Percentiles rank a stretch among this genome's conserved stretches.
Evolutionary conservation across 37 sponge, comb jelly and placozoan genomes (phyloP).

Genomic region (Tethya wilhelma): DNA sequence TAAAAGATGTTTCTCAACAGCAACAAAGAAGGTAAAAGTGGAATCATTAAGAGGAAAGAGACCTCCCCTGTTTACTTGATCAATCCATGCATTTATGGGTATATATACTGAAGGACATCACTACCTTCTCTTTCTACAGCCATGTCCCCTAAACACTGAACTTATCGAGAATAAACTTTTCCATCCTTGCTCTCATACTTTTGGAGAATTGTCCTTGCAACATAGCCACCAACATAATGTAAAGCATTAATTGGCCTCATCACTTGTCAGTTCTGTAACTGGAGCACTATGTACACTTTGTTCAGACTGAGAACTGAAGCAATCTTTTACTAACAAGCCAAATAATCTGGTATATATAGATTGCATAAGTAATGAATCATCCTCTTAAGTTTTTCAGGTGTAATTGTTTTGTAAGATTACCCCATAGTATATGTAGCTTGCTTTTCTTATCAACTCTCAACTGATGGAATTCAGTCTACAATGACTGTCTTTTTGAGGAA

Average conservation of each 20-base stretch:
- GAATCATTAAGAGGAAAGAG: conserved; percentile 46
- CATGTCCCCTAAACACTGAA: conserved; percentile 58
- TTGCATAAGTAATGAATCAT: not conserved
- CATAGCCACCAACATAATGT: conserved; percentile 41
- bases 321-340: not conserved
- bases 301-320: not conserved
- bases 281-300: not conserved
- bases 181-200: conserved; percentile 34
- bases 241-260: conserved; percentile 6
- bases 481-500: not conserved
- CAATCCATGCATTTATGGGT: too few species aligned
- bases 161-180: not conserved
- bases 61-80: conserved; percentile 44
- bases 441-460: not conserved
- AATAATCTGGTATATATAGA: too few species aligned
- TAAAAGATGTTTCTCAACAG: conserved; percentile 13
- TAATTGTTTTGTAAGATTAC: not conserved
- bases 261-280: not conserved
- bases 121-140: conserved; percentile 20
- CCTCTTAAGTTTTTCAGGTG: not conserved
- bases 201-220: conserved; percentile 34
- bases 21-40: conserved; percentile 15
- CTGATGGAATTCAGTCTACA: not conserved
- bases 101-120: conserved; percentile 30
- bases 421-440: not conserved